Conservation (phyloP, 1,140 invertebrate species). For the Orius laevigatus region DNA sequence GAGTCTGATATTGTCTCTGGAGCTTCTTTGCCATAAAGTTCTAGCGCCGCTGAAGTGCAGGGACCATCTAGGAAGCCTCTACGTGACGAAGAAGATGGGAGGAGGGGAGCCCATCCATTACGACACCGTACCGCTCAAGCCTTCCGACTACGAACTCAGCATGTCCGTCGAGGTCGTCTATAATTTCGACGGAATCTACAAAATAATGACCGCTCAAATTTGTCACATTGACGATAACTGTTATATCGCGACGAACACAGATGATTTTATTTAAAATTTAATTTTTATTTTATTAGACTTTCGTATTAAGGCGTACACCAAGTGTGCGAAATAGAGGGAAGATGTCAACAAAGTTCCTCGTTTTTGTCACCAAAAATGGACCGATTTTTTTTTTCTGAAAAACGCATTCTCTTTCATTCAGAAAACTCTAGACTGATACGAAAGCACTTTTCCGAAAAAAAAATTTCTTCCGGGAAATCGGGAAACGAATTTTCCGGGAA, state of each 20-base stretch:
- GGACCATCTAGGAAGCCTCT: not conserved
- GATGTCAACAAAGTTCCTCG: too few relatives aligned
- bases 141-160: not conserved
- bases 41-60: not conserved
- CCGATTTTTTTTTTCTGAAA: too few relatives aligned
- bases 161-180: not conserved
- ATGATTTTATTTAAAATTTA: too few relatives aligned
- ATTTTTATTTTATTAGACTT: too few relatives aligned
- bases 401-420: too few relatives aligned
- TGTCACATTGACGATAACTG: conserved; percentile 5
- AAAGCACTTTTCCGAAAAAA: too few relatives aligned
- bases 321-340: too few relatives aligned
- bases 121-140: not conserved
- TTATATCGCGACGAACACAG: conserved; percentile 2
- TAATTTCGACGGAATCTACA: not conserved
- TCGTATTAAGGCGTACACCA: too few relatives aligned
- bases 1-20: not conserved
- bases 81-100: not conserved
- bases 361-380: too few relatives aligned
- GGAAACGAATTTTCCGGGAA: too few relatives aligned
- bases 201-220: not conserved
- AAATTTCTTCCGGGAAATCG: too few relatives aligned
- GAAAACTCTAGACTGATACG: too few relatives aligned
- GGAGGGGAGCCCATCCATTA: not conserved
- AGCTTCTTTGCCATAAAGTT: not conserved